phyloP scores from a whole-genome alignment of 30 jellyfish, hydroid and myxozoan genomes.

The Clytia hemisphaerica region DNA sequence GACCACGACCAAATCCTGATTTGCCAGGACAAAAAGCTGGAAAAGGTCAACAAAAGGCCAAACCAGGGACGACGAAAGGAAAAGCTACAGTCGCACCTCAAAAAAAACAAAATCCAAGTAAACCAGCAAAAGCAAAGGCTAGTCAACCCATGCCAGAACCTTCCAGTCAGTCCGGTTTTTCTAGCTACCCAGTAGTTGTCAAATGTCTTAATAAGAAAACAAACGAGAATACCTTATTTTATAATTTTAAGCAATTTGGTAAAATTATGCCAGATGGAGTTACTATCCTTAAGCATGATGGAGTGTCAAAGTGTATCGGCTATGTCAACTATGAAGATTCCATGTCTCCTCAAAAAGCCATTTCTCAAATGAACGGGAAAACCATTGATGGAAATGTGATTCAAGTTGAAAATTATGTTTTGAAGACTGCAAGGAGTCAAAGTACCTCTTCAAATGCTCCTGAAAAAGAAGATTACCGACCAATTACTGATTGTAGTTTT shows the following conservation, averaged over 20 bases:
- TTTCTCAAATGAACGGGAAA: not conserved
- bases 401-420: not conserved
- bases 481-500: constrained; percentile 9
- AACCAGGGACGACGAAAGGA: no score
- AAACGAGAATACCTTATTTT: not conserved
- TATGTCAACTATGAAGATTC: constrained; percentile 4
- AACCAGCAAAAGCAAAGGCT: no score
- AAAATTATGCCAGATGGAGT: not conserved
- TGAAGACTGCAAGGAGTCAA: not conserved
- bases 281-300: not conserved
- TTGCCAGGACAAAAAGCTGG: no score
- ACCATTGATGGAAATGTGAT: not conserved
- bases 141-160: no score
- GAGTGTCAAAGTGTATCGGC: not conserved
- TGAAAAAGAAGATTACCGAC: constrained; percentile 1
- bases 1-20: no score
- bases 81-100: no score
- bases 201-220: not conserved
- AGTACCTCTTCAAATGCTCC: no score
- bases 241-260: not conserved
- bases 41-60: no score
- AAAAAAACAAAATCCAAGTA: no score
- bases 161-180: no score
- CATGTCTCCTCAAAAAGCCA: not conserved
- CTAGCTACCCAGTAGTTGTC: not conserved